These are phyloP conservation scores for Eubasilissa regina DNA, from an alignment of 1,140 invertebrate species.

Conservation along the genomic window DNA sequence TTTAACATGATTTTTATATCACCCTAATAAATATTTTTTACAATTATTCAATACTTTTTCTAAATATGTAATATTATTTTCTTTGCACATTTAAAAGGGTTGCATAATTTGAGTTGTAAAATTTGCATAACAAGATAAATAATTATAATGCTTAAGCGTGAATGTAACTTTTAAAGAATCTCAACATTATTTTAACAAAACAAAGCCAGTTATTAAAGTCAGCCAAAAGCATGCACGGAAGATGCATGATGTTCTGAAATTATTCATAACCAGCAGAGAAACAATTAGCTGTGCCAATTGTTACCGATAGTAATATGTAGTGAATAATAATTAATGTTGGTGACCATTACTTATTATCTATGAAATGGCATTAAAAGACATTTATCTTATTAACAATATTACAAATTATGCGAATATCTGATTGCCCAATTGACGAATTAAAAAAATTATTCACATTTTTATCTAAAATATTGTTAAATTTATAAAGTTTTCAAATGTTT, in stretches of 20 bases:
- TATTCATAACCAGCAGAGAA: no score
- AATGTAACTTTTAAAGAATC: background rate
- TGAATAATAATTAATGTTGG: no score
- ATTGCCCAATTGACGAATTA: background rate
- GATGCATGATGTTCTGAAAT: slow-evolving; percentile 37
- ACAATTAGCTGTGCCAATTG: background rate
- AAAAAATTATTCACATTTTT: no score
- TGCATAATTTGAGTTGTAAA: background rate
- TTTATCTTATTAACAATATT: background rate
- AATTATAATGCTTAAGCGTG: slow-evolving; percentile 19
- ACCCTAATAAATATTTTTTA: no score
- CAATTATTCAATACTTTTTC: no score
- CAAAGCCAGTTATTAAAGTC: slow-evolving; percentile 31
- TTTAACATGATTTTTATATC: no score
- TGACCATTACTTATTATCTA: background rate
- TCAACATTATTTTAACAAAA: slow-evolving; percentile 3
- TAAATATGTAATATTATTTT: background rate
- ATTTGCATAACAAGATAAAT: slow-evolving; percentile 40
- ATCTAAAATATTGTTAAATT: no score
- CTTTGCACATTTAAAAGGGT: no score
- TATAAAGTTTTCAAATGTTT: no score
- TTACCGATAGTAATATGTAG: background rate
- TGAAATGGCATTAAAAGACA: background rate
- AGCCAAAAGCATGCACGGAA: slow-evolving; percentile 44
- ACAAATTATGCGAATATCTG: background rate